These are phyloP conservation scores for Dendrocincla tyrannina DNA, from an alignment of 2,797 vertebrate species.

Conservation along the genomic window DNA sequence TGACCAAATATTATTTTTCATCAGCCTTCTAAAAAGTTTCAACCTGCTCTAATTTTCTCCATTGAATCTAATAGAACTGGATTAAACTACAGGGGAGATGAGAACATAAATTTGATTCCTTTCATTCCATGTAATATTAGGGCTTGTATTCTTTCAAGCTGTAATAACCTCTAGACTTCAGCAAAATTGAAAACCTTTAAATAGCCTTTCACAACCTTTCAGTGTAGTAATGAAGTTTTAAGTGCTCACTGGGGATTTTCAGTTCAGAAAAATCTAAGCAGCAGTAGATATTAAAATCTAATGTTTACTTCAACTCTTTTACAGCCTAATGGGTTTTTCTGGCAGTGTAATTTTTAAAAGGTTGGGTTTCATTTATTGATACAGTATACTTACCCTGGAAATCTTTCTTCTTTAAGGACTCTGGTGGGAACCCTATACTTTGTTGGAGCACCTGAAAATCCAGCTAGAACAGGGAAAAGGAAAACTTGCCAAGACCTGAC, in stretches of 20 bases:
- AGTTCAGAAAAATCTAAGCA: conserved; percentile 81
- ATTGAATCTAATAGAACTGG: conserved; percentile 76
- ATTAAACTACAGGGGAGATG: conserved; percentile 79
- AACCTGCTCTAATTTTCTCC: conserved; percentile 74
- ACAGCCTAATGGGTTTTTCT: conserved; percentile 79
- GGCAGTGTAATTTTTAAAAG: conserved; percentile 82
- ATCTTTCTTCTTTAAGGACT: conserved; percentile 77
- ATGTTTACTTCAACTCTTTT: conserved; percentile 83
- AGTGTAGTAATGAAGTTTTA: conserved; percentile 82
- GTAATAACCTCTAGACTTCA: conserved; percentile 84
- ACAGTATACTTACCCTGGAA: conserved; percentile 69
- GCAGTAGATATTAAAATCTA: conserved; percentile 84
- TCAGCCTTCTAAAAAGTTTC: conserved; percentile 70
- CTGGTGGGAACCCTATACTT: conserved; percentile 74
- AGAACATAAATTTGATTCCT: conserved; percentile 81
- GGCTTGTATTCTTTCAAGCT: conserved; percentile 79
- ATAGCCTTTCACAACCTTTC: conserved; percentile 83
- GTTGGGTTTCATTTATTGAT: conserved; percentile 81
- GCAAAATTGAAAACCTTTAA: conserved; percentile 85
- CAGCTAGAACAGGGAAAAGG: conserved; percentile 60
- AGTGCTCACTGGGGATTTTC: conserved; percentile 81
- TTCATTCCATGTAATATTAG: conserved; percentile 82
- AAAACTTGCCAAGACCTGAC: conserved; percentile 52
- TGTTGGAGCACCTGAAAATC: conserved; percentile 72
- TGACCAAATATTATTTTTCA: conserved; percentile 75